Evolutionary conservation across 2,888 invertebrate genomes (phyloP), one percentile per base, ranked within the genome.

Genomic region (Caradrina clavipalpis): DNA sequence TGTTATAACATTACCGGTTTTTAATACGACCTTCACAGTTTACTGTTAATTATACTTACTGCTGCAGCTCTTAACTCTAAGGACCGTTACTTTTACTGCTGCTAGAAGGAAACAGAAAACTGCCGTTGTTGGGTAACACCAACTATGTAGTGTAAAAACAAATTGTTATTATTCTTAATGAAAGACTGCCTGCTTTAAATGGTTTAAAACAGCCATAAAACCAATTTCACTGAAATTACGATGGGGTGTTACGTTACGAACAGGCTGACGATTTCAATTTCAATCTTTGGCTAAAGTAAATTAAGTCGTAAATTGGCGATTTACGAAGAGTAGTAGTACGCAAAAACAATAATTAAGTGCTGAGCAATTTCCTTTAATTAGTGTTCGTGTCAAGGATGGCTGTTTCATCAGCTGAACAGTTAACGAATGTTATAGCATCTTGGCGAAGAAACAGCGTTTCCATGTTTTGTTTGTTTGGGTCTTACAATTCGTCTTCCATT

Each of bases 1-100:
- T 89, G 90, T 88, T 91, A 87, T 82, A 76, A 69, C 53, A 68
- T 82, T 89, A 91, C 91, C 90, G 90, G 91, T 91, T 90, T 80
- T 81, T 71, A 65, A 78, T 82, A 83, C 87, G 92, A 90, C 93
- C 94, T 93, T 93, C 91, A 77, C 69, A 61, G 55, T 56, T 69
- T 63, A 75, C 78, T 75, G 78, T 82, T 82, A 79, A 82, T 77
- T 82, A 80, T 82, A 66, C 74, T 73, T 69, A 73, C 60, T 79
- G 59, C 50, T 69, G 73, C 76, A 79, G 83, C 86, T 88, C 84
- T 78, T n/a, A n/a, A n/a, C n/a, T n/a, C n/a, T n/a, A 76, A 51
- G 55, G 67, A 80, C 87, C 78, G 87, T 85, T 89, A 84, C 71
- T 78, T 76, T 72, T 64, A 70, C 55, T 72, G 51, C 50, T 42